A percentile compares a stretch with the other conserved stretches of the same genome.
These are phyloP conservation scores for Philereme transversata DNA, from an alignment of 2,888 invertebrate species.

Conservation along the genomic window DNA sequence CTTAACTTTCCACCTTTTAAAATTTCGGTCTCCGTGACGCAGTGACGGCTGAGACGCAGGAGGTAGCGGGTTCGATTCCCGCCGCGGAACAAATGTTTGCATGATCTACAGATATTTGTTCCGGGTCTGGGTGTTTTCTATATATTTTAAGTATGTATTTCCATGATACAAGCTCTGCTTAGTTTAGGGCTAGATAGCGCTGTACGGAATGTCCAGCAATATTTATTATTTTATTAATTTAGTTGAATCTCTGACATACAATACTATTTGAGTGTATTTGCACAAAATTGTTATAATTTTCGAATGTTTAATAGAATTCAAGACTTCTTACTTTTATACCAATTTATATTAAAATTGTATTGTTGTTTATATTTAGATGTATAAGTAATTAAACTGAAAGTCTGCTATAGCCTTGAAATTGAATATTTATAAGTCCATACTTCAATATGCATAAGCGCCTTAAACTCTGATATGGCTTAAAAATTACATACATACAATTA, in stretches of 20 bases:
- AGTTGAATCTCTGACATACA: constrained; percentile 7
- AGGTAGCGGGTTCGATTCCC: no score
- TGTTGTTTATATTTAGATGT: neutral
- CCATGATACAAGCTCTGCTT: no score
- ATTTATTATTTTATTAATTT: neutral
- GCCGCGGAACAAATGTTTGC: no score
- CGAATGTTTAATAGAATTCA: neutral
- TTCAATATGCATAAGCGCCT: neutral
- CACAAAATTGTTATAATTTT: constrained; percentile 5
- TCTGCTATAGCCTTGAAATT: constrained; percentile 3
- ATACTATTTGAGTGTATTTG: neutral
- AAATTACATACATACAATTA: no score
- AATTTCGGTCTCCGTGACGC: no score
- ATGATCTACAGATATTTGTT: neutral
- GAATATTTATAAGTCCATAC: constrained; percentile 2
- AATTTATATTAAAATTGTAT: no score
- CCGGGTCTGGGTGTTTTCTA: neutral
- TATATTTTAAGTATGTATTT: neutral
- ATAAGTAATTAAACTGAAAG: neutral
- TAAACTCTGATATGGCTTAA: neutral
- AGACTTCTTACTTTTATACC: no score
- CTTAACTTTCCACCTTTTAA: no score
- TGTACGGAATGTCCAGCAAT: neutral
- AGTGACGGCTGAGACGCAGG: no score
- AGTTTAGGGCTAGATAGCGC: no score